Conservation (phyloP, 1,140 invertebrate genomes). For the Tetramorium simillimum region DNA sequence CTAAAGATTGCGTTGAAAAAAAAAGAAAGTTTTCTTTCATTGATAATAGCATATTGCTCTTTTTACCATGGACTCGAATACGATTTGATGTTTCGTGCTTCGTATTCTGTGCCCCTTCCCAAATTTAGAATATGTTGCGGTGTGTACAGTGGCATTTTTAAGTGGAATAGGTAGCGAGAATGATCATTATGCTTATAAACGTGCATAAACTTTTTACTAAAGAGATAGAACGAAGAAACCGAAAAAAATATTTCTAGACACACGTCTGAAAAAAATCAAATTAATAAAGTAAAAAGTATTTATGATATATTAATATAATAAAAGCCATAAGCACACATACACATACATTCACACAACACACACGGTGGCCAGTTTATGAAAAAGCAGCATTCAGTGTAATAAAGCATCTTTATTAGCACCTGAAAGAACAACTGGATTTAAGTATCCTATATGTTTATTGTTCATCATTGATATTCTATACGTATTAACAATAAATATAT, state of each 20-base stretch:
- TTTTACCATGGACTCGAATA: not conserved
- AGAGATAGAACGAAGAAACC: not conserved
- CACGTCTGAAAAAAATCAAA: constrained; percentile 38
- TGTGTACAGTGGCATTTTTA: not conserved
- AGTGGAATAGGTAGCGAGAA: not conserved
- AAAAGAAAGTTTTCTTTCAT: not conserved
- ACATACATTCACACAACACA: not conserved
- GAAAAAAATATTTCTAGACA: constrained; percentile 9
- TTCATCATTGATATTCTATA: constrained; percentile 27
- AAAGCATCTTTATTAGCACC: constrained; percentile 36
- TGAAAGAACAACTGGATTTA: constrained; percentile 35
- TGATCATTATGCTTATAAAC: not conserved
- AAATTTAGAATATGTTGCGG: constrained; percentile 3
- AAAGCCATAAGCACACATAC: not conserved
- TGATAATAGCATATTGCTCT: not conserved
- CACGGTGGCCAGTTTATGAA: constrained; percentile 11
- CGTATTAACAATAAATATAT: constrained; percentile 7
- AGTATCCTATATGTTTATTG: constrained; percentile 37
- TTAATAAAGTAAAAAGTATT: constrained; percentile 47
- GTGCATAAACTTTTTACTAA: constrained; percentile 30
- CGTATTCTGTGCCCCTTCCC: not conserved
- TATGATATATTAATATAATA: constrained; percentile 59
- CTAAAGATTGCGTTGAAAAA: not conserved
- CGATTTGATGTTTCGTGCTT: not conserved
- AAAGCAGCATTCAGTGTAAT: constrained; percentile 26